These are phyloP conservation scores for Drosophila navojoa DNA, from an alignment of 1,140 invertebrate genomes.

Conservation along the genomic window DNA sequence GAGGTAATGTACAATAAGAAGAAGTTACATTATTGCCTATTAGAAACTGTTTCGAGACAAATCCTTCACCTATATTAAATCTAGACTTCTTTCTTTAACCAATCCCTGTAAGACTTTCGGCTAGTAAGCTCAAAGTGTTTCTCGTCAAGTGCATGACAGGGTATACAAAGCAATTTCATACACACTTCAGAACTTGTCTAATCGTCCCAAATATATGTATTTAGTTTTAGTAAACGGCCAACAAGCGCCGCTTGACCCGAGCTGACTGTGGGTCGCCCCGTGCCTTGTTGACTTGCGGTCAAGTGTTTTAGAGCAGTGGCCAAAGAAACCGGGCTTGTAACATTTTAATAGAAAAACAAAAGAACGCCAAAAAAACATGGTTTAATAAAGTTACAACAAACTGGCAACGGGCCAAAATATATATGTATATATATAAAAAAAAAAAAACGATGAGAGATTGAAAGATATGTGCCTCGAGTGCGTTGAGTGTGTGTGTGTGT, in stretches of 20 bases:
- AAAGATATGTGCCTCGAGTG: slow-evolving; percentile 8
- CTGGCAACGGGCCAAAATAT: slow-evolving; percentile 36
- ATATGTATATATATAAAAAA: neutral
- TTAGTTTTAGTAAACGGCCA: slow-evolving; percentile 22
- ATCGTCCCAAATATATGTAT: neutral
- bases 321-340: slow-evolving; percentile 18
- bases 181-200: neutral
- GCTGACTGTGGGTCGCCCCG: slow-evolving; percentile 8
- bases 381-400: slow-evolving; percentile 49
- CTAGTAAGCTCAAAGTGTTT: neutral
- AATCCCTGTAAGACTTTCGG: neutral
- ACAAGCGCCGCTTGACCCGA: slow-evolving; percentile 26
- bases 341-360: slow-evolving; percentile 52
- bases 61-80: neutral
- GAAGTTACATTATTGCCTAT: too few relatives aligned
- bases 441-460: neutral
- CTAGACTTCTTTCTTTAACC: neutral
- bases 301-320: slow-evolving; percentile 22
- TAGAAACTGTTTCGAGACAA: too few relatives aligned
- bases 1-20: too few relatives aligned
- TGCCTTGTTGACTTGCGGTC: slow-evolving; percentile 18
- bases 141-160: too few relatives aligned
- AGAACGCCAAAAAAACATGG: slow-evolving; percentile 21
- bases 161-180: neutral
- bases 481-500: slow-evolving; percentile 5